Conservation (phyloP, 2,113 vertebrate genomes). For the Eudyptes chrysolophus region DNA sequence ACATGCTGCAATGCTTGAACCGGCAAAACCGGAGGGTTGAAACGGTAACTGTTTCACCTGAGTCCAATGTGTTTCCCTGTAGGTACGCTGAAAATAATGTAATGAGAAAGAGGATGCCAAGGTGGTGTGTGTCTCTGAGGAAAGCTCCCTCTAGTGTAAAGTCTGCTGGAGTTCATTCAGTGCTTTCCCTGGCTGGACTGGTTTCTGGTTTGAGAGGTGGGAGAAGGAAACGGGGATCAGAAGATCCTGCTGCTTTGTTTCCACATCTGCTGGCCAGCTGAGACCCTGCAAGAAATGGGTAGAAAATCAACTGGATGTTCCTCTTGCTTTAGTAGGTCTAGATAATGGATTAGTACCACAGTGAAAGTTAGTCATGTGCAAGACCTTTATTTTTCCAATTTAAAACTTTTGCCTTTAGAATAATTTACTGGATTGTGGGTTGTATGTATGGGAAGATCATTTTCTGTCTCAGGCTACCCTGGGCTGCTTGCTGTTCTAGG, state of each 20-base stretch:
- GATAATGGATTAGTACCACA: background rate
- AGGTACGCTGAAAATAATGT: background rate
- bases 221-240: background rate
- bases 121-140: background rate
- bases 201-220: background rate
- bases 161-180: background rate
- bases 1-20: background rate
- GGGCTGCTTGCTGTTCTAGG: background rate
- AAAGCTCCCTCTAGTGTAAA: constrained; percentile 44
- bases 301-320: background rate
- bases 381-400: background rate
- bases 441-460: background rate
- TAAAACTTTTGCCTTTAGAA: background rate
- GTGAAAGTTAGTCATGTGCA: background rate
- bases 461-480: background rate
- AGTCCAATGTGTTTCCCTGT: background rate
- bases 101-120: background rate
- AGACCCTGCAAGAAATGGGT: background rate
- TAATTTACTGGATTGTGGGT: background rate
- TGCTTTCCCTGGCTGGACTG: background rate
- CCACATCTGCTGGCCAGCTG: background rate
- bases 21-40: background rate
- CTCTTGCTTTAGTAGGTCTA: background rate
- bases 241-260: background rate
- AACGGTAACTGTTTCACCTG: background rate